Evolutionary conservation across 2,113 vertebrate genomes (phyloP).

Genomic region (Fukomys damarensis): DNA sequence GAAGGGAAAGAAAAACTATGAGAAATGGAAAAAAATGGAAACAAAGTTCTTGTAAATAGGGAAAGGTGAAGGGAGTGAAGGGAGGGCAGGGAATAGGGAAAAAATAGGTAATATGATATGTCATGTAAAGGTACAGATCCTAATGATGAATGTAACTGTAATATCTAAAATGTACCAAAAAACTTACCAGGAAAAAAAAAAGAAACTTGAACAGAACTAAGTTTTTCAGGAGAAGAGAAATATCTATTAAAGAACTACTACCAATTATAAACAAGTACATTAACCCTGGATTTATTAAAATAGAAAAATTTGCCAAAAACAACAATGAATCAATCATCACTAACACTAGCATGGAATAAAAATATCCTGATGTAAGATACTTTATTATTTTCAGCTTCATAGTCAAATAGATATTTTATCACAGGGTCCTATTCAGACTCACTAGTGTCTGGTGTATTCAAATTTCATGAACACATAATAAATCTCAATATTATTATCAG

Average conservation of each 20-base stretch:
- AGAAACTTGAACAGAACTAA: not conserved
- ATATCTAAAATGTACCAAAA: too few relatives aligned
- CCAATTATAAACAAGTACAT: not conserved
- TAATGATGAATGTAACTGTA: too few relatives aligned
- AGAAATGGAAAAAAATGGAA: too few relatives aligned
- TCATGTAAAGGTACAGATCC: too few relatives aligned
- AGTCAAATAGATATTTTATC: slow-evolving; percentile 2
- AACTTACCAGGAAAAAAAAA: too few relatives aligned
- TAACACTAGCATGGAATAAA: not conserved
- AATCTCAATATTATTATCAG: not conserved
- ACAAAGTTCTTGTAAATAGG: too few relatives aligned
- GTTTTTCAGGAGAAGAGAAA: not conserved
- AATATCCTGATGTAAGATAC: not conserved
- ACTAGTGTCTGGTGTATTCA: not conserved
- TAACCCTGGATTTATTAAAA: not conserved
- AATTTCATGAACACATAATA: not conserved
- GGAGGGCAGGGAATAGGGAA: too few relatives aligned
- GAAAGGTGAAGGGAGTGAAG: too few relatives aligned
- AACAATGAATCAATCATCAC: not conserved
- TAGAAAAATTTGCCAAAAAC: not conserved
- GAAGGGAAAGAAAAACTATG: too few relatives aligned
- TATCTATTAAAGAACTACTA: not conserved
- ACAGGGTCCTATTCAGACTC: not conserved
- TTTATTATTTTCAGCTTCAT: not conserved
- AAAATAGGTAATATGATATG: too few relatives aligned